Evolutionary conservation across 2,113 vertebrate species (phyloP), one percentile per base, ranked within the genome.

Genomic region (Gobiocypris rarus): DNA sequence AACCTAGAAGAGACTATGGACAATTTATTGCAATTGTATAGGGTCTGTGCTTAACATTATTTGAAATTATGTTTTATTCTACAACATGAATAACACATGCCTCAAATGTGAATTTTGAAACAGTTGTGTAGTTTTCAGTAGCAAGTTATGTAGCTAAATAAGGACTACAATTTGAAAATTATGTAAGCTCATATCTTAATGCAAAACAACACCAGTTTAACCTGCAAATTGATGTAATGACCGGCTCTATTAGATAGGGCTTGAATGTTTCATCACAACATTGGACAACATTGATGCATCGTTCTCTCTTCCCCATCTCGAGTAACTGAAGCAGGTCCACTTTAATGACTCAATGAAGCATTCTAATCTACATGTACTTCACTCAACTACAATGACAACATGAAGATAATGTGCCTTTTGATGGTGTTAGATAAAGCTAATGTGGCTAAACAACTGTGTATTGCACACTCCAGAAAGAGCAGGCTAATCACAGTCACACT

Each of bases 381-480:
- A 70, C 38, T 15, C 15, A 58, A 4, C 24, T 41, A 61, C 14
- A 15, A 31, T 63, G 13, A 31, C 11, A 61, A 79, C 54, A 28
- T 52, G 22, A 59, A 83, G 61, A 48, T 17, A 70, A 77, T n/a
- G 26, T 83, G 9, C 34, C 61, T 75, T 38, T 71, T 83, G 69
- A 83, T 74, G 58, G 24, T 17, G 11, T 75, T 73, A 74, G 69
- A 82, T 81, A 75, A 75, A 58, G 63, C 43, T 58, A 82, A 75
- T 50, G 48, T 28, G 73, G 38, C 41, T 71, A 14, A 70, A 81
- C 10, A 86, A 54, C 43, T 11, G 70, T 69, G 73, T 81, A 82
- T 87, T 81, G 82, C 69, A 88, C 83, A 87, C 81, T 61, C 50
- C 76, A 59, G 84, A 74, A 86, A 71, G 31, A 74, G 28, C 69